Conservation (phyloP, 2,113 vertebrate genomes). For the Nothocercus nigrocapillus region DNA sequence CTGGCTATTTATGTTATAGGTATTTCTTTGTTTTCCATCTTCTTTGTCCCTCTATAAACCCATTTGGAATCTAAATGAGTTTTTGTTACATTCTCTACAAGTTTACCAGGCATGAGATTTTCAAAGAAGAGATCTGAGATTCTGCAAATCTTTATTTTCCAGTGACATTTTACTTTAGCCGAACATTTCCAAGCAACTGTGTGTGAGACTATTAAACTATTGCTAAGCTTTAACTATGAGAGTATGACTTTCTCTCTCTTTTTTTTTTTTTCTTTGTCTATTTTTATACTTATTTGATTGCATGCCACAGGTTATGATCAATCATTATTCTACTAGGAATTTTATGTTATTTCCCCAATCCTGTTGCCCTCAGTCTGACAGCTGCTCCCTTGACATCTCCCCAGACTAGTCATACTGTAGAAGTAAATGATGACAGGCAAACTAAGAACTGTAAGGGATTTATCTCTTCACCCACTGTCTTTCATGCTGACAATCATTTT, state of each 20-base stretch:
- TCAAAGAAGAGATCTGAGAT: neutral
- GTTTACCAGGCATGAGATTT: neutral
- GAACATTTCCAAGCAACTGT: neutral
- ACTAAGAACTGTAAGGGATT: neutral
- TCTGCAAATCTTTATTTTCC: neutral
- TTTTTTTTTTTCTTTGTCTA: neutral
- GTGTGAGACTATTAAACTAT: neutral
- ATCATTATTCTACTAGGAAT: neutral
- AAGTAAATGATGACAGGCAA: slow-evolving; percentile 54
- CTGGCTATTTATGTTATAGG: neutral
- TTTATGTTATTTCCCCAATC: neutral
- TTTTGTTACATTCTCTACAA: neutral
- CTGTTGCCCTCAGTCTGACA: slow-evolving; percentile 24
- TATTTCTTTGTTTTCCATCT: neutral
- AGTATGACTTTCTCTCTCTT: neutral
- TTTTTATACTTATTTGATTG: neutral
- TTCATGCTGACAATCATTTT: slow-evolving; percentile 56
- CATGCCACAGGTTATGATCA: neutral
- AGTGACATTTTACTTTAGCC: neutral
- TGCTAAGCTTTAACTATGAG: neutral
- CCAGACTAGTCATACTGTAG: neutral
- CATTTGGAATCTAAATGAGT: fast-evolving
- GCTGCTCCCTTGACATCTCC: slow-evolving; percentile 1
- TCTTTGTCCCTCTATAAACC: neutral
- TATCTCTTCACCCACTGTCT: slow-evolving; percentile 3